phyloP scores from a whole-genome alignment of 2,113 vertebrate genomes.

The Sakesphorus luctuosus region DNA sequence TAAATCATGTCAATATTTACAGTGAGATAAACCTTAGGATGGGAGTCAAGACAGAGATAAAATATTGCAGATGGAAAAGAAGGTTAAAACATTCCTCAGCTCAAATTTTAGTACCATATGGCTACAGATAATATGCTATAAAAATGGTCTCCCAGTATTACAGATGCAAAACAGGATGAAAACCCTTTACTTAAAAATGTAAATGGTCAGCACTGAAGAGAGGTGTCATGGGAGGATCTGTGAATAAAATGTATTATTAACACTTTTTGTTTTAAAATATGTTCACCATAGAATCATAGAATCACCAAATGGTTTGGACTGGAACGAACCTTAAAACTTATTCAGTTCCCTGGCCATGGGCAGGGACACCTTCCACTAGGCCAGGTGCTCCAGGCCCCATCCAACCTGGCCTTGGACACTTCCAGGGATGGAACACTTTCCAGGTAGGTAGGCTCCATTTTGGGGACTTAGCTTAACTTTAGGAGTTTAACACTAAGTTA shows the following conservation, averaged over 20 bases:
- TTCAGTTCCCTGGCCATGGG: rapidly evolving
- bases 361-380: not conserved
- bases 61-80: not conserved
- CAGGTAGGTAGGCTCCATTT: not conserved
- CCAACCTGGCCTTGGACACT: not conserved
- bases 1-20: rapidly evolving
- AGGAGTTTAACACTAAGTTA: too few relatives aligned
- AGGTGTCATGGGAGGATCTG: not conserved
- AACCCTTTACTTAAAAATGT: not conserved
- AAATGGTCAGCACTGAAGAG: not conserved
- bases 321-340: not conserved
- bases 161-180: not conserved
- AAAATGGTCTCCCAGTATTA: not conserved
- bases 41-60: not conserved
- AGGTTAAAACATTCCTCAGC: not conserved
- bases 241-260: not conserved
- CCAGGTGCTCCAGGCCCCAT: not conserved
- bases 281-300: not conserved
- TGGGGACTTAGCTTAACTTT: not conserved
- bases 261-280: rapidly evolving
- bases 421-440: not conserved
- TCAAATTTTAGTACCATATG: not conserved
- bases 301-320: not conserved
- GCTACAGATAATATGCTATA: not conserved
- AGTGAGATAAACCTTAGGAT: not conserved